Evolutionary conservation across 2,888 invertebrate genomes (phyloP).

Genomic region (Rhabditoides inermis): DNA sequence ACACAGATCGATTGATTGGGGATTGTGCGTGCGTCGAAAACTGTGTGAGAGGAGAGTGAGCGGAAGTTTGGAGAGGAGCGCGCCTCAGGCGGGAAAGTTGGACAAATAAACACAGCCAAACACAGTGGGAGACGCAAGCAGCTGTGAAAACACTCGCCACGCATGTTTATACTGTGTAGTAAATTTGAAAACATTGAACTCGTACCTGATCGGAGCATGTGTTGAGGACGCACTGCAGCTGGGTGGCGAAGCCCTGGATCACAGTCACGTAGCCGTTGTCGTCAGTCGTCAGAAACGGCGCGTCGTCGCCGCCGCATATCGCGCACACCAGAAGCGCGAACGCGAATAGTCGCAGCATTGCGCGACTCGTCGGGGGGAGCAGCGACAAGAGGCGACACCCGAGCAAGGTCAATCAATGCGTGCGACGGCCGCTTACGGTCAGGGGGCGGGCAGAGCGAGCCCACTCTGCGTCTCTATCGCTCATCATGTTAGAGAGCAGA

Average conservation of each 20-base stretch:
- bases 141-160: background rate
- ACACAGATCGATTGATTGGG: too few relatives aligned
- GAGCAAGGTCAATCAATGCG: background rate
- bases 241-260: constrained; percentile 46
- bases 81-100: too few relatives aligned
- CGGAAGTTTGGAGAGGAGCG: too few relatives aligned
- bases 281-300: constrained; percentile 23
- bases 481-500: too few relatives aligned
- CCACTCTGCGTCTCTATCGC: too few relatives aligned
- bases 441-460: too few relatives aligned
- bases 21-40: too few relatives aligned
- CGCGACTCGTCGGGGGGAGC: background rate
- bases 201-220: constrained; percentile 32
- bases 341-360: background rate
- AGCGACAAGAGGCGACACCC: background rate
- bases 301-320: constrained; percentile 1
- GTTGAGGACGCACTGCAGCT: constrained; percentile 43
- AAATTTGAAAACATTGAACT: too few relatives aligned
- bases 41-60: too few relatives aligned
- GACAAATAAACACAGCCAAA: too few relatives aligned
- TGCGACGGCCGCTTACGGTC: too few relatives aligned
- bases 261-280: constrained; percentile 38
- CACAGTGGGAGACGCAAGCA: too few relatives aligned
- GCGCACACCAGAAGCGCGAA: background rate
- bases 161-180: background rate